Evolutionary conservation across 2,797 vertebrate species (phyloP), one percentile per base, ranked within the genome.

Genomic region (Dendrocincla tyrannina): DNA sequence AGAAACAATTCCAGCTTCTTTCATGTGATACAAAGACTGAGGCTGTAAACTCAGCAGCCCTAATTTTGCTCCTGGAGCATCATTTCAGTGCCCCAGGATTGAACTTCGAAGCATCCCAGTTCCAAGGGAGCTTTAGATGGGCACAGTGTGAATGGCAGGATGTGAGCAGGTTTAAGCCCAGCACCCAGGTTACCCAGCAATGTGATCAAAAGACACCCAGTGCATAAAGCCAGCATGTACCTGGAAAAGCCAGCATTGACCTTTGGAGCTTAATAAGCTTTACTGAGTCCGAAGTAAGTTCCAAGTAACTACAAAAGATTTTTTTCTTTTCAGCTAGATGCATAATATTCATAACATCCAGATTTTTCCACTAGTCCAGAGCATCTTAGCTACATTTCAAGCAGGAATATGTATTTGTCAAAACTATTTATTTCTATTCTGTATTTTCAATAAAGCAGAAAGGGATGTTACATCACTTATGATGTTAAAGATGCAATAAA

Each of bases 401-500:
- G 33, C 13, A 85, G 24, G 23, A 7, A 53, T 27, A 18, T 16
- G 9, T 50, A 77, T 88, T 88, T 84, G 24, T 70, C 41, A 84
- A 82, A 94, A 89, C n/a, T 66, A 42, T 83, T 88, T 89, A 75
- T 81, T 93, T 91, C 58, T 91, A 33, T 66, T 62, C 63, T 84
- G 33, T 83, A 59, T 90, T 84, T 82, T n/a, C 37, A 88, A 81
- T 49, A 77, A 90, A 93, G 70, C 85, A 95, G 82, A 96, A 94
- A 69, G 85, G 89, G 55, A 90, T 60, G 66, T 73, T 91, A 44
- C 22, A 85, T 44, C 55, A 88, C 95, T 81, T 90, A 84, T 78
- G 82, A 97, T 78, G 14, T 76, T 91, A 90, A 81, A 35, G 60
- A 87, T 82, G 47, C 39, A 70, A 77, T 66, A 76, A 76, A 91